phyloP scores from a whole-genome alignment of 1,140 invertebrate genomes.

The Anagrus nilaparvatae region DNA sequence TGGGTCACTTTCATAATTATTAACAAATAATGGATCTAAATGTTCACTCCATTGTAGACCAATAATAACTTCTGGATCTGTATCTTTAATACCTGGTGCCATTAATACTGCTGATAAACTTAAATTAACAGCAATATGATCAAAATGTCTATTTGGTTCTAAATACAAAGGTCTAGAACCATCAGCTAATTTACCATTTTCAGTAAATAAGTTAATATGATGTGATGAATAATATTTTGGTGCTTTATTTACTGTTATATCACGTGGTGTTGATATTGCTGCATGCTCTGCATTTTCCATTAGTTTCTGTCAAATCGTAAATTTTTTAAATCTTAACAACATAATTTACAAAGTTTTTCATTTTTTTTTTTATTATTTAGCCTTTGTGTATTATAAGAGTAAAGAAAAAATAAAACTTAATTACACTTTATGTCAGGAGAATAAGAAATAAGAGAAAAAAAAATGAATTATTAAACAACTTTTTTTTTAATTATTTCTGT shows the following conservation, averaged over 20 bases:
- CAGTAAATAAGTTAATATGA: constrained; percentile 58
- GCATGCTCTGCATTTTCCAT: constrained; percentile 82
- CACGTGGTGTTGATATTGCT: constrained; percentile 56
- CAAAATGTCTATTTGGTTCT: constrained; percentile 64
- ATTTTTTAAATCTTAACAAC: too few relatives aligned
- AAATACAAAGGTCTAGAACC: constrained; percentile 57
- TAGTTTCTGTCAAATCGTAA: constrained; percentile 52
- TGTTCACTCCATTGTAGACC: constrained; percentile 87
- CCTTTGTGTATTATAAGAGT: too few relatives aligned
- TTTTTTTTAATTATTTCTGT: too few relatives aligned
- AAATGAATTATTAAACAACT: too few relatives aligned
- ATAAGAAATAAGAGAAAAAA: too few relatives aligned
- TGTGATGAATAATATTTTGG: constrained; percentile 59
- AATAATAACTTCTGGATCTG: constrained; percentile 71
- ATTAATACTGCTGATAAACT: constrained; percentile 81
- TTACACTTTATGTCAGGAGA: too few relatives aligned
- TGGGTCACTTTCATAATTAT: constrained; percentile 86
- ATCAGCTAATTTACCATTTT: constrained; percentile 55
- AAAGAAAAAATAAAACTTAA: too few relatives aligned
- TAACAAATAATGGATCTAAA: constrained; percentile 80
- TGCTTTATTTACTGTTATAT: constrained; percentile 31
- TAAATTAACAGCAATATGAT: constrained; percentile 74
- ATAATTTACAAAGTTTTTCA: too few relatives aligned
- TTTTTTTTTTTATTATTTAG: too few relatives aligned
- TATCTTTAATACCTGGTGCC: constrained; percentile 72